phyloP scores from a whole-genome alignment of 1,140 invertebrate species.

The Dendroctonus ponderosae region DNA sequence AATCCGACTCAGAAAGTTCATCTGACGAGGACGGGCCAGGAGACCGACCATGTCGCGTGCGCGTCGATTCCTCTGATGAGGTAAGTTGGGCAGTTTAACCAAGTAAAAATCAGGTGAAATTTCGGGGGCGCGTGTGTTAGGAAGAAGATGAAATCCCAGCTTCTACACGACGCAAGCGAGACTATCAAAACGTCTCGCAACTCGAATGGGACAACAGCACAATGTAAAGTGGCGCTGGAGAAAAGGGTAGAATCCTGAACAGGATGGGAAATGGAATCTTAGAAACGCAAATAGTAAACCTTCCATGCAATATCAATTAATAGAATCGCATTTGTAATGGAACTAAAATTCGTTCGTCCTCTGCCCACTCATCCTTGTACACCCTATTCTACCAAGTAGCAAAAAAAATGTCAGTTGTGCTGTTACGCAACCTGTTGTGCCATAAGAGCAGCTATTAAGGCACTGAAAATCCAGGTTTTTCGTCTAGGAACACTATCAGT shows the following conservation, averaged over 20 bases:
- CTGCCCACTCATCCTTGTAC: not conserved
- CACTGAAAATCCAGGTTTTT: constrained; percentile 15
- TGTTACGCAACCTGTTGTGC: constrained; percentile 16
- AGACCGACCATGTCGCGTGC: constrained; percentile 46
- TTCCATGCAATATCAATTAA: no score
- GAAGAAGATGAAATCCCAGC: constrained; percentile 64
- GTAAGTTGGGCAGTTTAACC: constrained; percentile 30
- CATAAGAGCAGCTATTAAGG: constrained; percentile 27
- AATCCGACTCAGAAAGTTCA: constrained; percentile 72
- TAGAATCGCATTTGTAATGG: no score
- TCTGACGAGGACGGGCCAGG: constrained; percentile 64
- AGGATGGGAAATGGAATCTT: not conserved
- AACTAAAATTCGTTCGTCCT: no score
- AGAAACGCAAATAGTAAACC: no score
- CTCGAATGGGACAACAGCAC: constrained; percentile 70
- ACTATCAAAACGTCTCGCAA: constrained; percentile 67
- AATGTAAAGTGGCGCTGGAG: constrained; percentile 55
- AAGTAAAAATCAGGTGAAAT: not conserved
- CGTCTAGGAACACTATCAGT: constrained; percentile 24
- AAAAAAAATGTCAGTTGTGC: constrained; percentile 17
- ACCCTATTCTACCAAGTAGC: not conserved
- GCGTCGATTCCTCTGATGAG: constrained; percentile 60
- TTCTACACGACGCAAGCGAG: constrained; percentile 55
- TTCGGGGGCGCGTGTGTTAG: constrained; percentile 11
- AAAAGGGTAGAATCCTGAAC: constrained; percentile 17